Conservation (phyloP, 2,888 invertebrate species). For the Phaonia tiefii region DNA sequence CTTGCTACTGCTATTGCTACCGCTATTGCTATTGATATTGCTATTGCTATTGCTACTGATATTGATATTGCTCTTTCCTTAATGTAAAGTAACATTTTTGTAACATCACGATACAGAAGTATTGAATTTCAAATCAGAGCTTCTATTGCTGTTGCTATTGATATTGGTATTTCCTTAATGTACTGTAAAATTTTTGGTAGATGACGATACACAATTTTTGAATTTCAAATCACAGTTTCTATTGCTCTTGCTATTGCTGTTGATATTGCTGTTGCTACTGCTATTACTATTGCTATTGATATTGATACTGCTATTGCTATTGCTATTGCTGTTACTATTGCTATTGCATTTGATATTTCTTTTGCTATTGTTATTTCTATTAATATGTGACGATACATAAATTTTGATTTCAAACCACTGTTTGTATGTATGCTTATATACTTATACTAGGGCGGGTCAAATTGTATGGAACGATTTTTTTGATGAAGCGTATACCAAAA, state of each 20-base stretch:
- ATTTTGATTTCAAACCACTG: no score
- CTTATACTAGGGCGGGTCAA: no score
- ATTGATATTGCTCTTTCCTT: not conserved
- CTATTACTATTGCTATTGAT: conserved; percentile 3
- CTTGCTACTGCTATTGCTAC: conserved; percentile 12
- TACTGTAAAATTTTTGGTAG: not conserved
- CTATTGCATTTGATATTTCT: not conserved
- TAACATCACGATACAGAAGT: not conserved
- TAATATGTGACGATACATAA: no score
- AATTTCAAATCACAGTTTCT: not conserved
- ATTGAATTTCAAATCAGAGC: not conserved
- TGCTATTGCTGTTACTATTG: conserved; percentile 4
- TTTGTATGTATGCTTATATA: no score
- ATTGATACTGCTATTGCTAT: conserved; percentile 3
- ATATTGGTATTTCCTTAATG: not conserved
- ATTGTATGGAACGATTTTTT: no score
- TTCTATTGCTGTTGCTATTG: conserved; percentile 3
- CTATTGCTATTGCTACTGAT: not conserved
- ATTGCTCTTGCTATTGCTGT: conserved; percentile 3
- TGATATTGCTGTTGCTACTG: conserved; percentile 1
- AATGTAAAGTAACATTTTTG: not conserved
- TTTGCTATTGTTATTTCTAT: not conserved
- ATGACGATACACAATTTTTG: not conserved
- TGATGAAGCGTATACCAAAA: no score
- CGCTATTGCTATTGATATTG: conserved; percentile 2